Evolutionary conservation across 2,113 vertebrate species (phyloP).

Genomic region (Aspiorhynchus laticeps): DNA sequence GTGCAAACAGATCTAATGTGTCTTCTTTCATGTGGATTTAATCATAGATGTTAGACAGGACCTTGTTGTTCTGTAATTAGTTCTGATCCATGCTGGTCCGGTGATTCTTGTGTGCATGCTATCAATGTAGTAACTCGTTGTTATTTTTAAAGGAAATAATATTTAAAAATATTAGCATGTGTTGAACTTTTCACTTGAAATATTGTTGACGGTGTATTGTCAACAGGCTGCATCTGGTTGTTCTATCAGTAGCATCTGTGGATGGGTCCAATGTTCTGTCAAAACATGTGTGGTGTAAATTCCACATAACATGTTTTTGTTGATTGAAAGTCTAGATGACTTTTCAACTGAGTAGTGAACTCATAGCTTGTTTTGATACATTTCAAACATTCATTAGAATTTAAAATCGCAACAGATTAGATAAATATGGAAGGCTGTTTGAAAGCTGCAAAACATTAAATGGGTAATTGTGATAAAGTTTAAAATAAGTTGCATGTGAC

Average conservation of each 20-base stretch:
- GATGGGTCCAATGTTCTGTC: background rate
- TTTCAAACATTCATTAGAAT: background rate
- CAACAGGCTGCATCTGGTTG: background rate
- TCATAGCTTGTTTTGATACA: background rate
- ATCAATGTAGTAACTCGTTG: background rate
- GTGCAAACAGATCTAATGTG: conserved; percentile 33
- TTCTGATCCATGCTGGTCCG: background rate
- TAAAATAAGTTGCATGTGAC: background rate
- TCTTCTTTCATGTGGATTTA: conserved; percentile 31
- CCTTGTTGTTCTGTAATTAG: background rate
- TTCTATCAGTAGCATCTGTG: background rate
- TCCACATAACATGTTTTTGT: background rate
- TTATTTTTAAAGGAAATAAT: background rate
- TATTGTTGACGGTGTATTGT: background rate
- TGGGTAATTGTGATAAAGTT: background rate
- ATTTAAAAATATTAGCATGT: background rate
- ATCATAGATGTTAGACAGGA: background rate
- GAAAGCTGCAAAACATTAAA: background rate
- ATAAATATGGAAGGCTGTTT: background rate
- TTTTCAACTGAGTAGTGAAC: background rate
- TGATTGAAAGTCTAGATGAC: background rate
- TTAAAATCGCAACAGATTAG: background rate
- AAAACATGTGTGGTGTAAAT: background rate
- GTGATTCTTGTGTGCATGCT: background rate
- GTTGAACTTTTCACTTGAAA: background rate